Evolutionary conservation across 2,888 invertebrate genomes (phyloP), one percentile per base, ranked within the genome.

Genomic region (Drosophila trichaetosa): DNA sequence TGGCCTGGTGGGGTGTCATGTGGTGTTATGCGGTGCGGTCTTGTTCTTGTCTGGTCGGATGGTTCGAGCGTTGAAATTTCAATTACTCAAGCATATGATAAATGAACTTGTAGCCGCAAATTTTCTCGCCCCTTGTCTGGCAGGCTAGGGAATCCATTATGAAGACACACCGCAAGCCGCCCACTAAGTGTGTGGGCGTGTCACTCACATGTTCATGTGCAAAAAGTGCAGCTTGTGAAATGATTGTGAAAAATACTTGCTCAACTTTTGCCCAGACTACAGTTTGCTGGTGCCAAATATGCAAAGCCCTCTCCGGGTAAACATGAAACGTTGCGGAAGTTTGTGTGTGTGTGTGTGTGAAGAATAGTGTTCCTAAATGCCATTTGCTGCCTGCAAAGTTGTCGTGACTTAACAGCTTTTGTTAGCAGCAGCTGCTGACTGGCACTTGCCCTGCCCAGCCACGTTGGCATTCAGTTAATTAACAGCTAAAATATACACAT

Each of bases 61-160:
- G 79, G 71, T 64, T 81, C 18, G 64, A 66, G 84, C 83, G 87
- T 83, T 85, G 85, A 85, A 85, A 85, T 85, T 85, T 85, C 85
- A 85, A 85, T 90, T 85, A 85, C 85, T 85, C 85, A 90, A 74
- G 85, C 89, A 85, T 86, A 90, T 85, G 85, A 85, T 85, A 85
- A 85, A 85, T 85, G 90, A 85, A 85, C 85, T 78, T 88, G 87
- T 78, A 76, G 84, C 90, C 85, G 89, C 90, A 85, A 85, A 90
- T 85, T 90, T 89, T 76, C 89, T 88, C 83, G 83, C 80, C 89
- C 81, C 86, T 76, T 85, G 85, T 69, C 78, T 76, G 78, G 49
- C 59, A 49, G 46, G 60, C 52, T 52, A 62, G 38, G 68, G 79
- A 68, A 85, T 77, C 85, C 90, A 85, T 85, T 85, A 85, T 86